Evolutionary conservation across 2,888 invertebrate species (phyloP), one percentile per base, ranked within the genome.

Genomic region (Dolichomitus sp.): DNA sequence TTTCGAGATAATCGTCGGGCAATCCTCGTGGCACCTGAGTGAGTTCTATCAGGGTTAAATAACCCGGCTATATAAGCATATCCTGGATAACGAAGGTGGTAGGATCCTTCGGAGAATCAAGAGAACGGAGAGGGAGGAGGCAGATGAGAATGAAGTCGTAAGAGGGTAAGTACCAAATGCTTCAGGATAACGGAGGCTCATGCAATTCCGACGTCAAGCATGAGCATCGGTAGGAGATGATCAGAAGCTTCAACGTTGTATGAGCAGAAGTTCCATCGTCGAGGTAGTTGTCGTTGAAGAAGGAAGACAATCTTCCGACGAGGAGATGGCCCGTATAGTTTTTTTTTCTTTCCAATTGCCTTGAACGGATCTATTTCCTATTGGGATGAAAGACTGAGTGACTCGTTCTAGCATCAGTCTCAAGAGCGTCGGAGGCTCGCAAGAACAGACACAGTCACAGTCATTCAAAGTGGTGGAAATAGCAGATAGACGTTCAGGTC

Each of bases 231-330:
- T 81, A 54, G 76, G 80, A 86, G 74, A 85, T 84, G 78, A 81
- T 57, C 72, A 73, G 45, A 61, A 52, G 48, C 27, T 65, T 30
- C 76, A 76, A 76, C 69, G 52, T 54, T 75, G 79, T 76, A 42
- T 63, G 42, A 82, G 69, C 57, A 54, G 42, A 68, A 69, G 57
- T 74, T 65, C 79, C 63, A 54, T 79, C 70, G 59, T 81, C 66
- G 68, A 33, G 57, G 45, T 66, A 17, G 73, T 52, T 54, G 54
- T 66, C 84, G 79, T 83, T 78, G 84, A 70, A 57, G 83, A 87
- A 78, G 89, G 90, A 92, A 93, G 93, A 93, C 93, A 93, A 93
- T 93, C 93, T 93, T 92, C 93, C 92, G 91, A 75, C 88, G 92
- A 93, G 93, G 93, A 93, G 93, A 93, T 93, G 91, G 91, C 89